A percentile compares a stretch with the other conserved stretches of the same genome.
These are phyloP conservation scores for Glaucidium brasilianum DNA, from an alignment of 2,113 vertebrate species.

Conservation along the genomic window DNA sequence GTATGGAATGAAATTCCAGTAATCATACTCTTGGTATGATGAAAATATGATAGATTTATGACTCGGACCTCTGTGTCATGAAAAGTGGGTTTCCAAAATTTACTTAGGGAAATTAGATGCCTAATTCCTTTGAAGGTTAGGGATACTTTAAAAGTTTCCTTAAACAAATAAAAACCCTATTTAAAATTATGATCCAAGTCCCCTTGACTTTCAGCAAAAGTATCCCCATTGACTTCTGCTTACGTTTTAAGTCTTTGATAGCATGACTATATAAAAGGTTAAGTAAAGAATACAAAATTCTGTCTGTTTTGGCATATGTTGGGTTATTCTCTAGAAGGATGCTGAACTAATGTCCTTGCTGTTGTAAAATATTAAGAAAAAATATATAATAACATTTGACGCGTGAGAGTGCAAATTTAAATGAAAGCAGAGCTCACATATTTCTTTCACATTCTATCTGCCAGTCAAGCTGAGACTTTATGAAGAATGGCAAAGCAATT, in stretches of 20 bases:
- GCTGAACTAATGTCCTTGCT: constrained; percentile 20
- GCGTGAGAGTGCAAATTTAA: constrained; percentile 54
- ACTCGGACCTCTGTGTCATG: background rate
- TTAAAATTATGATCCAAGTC: background rate
- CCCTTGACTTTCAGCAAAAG: background rate
- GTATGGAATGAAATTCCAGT: background rate
- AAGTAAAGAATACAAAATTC: constrained; percentile 16
- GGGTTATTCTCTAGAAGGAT: background rate
- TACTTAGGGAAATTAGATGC: background rate
- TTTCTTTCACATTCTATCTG: constrained; percentile 69
- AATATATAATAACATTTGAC: constrained; percentile 56
- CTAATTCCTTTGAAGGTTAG: background rate
- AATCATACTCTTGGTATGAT: background rate
- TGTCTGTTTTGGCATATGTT: background rate
- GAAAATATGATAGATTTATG: background rate
- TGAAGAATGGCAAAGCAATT: constrained; percentile 70
- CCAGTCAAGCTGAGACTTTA: constrained; percentile 71
- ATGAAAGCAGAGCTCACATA: constrained; percentile 66
- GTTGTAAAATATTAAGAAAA: constrained; percentile 62
- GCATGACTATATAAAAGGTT: background rate
- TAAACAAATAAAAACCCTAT: background rate
- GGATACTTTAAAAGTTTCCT: background rate
- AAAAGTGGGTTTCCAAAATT: background rate
- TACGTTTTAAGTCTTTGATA: background rate
- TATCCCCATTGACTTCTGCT: background rate